Evolutionary conservation across 2,113 vertebrate species (phyloP), one percentile per base, ranked within the genome.

Genomic region (Camarhynchus parvulus): DNA sequence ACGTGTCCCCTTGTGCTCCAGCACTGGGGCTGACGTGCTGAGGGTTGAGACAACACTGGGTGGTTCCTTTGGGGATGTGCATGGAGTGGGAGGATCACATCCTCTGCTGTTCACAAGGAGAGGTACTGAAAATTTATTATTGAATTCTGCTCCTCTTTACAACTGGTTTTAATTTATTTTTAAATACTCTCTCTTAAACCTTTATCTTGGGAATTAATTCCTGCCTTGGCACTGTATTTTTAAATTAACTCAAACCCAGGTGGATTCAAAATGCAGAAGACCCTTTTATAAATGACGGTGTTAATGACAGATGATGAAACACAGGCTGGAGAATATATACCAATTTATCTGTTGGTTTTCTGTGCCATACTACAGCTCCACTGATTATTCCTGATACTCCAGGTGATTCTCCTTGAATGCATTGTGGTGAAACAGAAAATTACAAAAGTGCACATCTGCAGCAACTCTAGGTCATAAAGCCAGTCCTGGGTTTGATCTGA

Each of bases 1-100:
- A 0, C 4, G 11, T 67, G 35, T 35, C 30, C 31, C 0, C 0
- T 0, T 7, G 28, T 31, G 41, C 44, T 6, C 76, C 5, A 8
- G 47, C 18, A 2, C 64, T 9, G 41, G 7, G 49, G 41, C 13
- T 80, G 63, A 3, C 0, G 0, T 27, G 33, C 6, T 13, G 4
- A 0, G 15, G 37, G 37, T 8, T 2, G 8, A 15, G 72, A 5
- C 42, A 35, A 30, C 70, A 15, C 24, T 13, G 23, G 16, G 53
- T 46, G 31, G 9, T 50, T 55, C 22, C 16, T 42, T 3, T 22
- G 41, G 33, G 69, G 30, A 14, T 63, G 41, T 13, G 24, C 16
- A 8, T 10, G 11, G 44, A 44, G 12, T 28, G 42, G 46, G 62
- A 63, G n/a, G 24, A 47, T 59, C 82, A 62, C 39, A 52, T 89